Evolutionary conservation across 2,797 vertebrate species (phyloP).

Genomic region (Rhynchonycteris naso): DNA sequence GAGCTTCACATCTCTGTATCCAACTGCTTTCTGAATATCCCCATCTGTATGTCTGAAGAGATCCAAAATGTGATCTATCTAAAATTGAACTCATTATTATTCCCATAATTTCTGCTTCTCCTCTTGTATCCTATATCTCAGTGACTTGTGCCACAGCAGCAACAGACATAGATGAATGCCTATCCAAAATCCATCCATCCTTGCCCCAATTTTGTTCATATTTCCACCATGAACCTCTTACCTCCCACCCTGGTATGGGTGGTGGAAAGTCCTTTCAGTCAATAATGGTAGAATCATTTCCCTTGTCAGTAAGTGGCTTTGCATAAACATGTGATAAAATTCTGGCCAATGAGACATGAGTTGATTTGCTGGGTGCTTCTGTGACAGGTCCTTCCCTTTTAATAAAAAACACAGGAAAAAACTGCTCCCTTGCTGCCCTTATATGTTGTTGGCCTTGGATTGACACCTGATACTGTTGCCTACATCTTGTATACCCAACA

Average conservation of each 20-base stretch:
- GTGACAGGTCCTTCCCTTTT: neutral
- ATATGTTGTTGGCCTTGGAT: neutral
- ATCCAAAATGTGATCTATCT: neutral
- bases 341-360: neutral
- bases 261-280: neutral
- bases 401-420: neutral
- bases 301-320: neutral
- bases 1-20: neutral
- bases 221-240: neutral
- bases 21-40: neutral
- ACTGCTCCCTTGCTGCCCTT: neutral
- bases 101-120: neutral
- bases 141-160: too few species aligned
- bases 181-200: neutral
- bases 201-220: neutral
- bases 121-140: neutral
- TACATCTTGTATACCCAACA: neutral
- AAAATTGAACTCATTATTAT: neutral
- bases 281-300: neutral
- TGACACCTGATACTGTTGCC: neutral
- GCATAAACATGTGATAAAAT: neutral
- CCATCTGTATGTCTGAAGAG: neutral
- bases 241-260: neutral
- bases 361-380: neutral
- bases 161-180: neutral